Evolutionary conservation across 2,888 invertebrate genomes (phyloP).

Genomic region (Limnephilus lunatus): DNA sequence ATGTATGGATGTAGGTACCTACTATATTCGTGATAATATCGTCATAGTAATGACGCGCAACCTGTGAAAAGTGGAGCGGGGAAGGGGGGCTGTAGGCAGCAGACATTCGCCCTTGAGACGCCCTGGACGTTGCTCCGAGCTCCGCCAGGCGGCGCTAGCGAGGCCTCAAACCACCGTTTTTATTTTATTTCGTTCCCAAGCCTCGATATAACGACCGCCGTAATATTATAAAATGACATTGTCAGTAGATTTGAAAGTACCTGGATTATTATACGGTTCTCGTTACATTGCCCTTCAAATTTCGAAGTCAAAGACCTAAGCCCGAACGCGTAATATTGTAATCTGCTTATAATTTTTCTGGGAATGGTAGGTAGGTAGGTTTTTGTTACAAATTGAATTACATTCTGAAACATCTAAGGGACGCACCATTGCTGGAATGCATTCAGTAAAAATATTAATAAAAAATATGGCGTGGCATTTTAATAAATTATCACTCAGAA

Average conservation of each 20-base stretch:
- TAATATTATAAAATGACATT: slow-evolving; percentile 2
- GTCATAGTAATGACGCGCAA: background rate
- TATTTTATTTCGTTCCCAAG: slow-evolving; percentile 3
- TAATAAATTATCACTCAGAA: too few relatives aligned
- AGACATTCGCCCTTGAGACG: slow-evolving; percentile 37
- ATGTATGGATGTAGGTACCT: too few relatives aligned
- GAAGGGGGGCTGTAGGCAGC: background rate
- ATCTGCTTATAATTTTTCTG: background rate
- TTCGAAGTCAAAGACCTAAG: background rate
- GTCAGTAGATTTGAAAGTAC: background rate
- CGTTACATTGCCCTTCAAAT: slow-evolving; percentile 2
- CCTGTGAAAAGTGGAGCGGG: background rate
- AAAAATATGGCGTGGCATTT: too few relatives aligned
- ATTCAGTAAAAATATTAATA: too few relatives aligned
- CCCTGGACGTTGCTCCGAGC: slow-evolving; percentile 36
- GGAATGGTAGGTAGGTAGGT: background rate
- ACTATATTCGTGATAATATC: too few relatives aligned
- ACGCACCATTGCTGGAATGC: too few relatives aligned
- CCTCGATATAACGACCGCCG: background rate
- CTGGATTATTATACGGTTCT: background rate
- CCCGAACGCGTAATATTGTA: background rate
- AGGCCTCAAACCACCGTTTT: slow-evolving; percentile 21
- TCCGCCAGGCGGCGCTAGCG: slow-evolving; percentile 38
- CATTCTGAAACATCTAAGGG: background rate
- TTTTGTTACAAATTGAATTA: background rate